Base-by-base conservation (phyloP, 2,797 vertebrate genomes). In the Dipus sagitta region DNA sequence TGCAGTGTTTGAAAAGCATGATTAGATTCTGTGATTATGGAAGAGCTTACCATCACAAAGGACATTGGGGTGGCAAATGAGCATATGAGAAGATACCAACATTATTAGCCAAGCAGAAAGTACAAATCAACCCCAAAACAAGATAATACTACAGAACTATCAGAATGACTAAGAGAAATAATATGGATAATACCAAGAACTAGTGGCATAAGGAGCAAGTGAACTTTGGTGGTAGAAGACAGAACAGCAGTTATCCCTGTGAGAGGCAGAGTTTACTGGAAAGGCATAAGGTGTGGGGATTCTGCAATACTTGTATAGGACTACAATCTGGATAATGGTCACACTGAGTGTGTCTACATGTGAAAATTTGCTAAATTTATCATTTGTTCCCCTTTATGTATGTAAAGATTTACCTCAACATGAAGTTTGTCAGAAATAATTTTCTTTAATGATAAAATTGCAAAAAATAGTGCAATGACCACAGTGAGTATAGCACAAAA, bases 151-250 rank as follows among this genome's bases (percentile, higher is more conserved):
- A 74, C 3, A 74, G 38, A 75, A 38, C 74, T 84, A 42, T 89
- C 68, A 72, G 60, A 94, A 82, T 77, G 52, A 88, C 60, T 90
- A 83, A 94, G 30, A 82, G 71, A 94, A 91, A 86, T 88, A 78
- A 60, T 42, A 68, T 65, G 8, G 32, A 83, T 89, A 67, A 77
- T 64, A 86, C 12, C 23, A 89, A 95, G 26, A 74, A 34, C n/a
- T 91, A 47, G n/a, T 3, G 91, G 62, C 14, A 83, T 81, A 88
- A 88, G 80, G 23, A 88, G 3, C 42, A 86, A 54, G 23, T 79
- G 26, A 90, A 74, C n/a, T 86, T 83, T 88, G 58, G 32, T 80
- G 32, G 58, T 64, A 94, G 11, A 72, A 86, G 32, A 23, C 20
- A 94, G 67, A 91, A 77, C 8, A 77, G n/a, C 54, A 28, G 9